Percentiles rank a stretch among this genome's conserved stretches.
Evolutionary conservation across 2,888 invertebrate genomes (phyloP).

Genomic region (Caenorhabditis drosophilae): DNA sequence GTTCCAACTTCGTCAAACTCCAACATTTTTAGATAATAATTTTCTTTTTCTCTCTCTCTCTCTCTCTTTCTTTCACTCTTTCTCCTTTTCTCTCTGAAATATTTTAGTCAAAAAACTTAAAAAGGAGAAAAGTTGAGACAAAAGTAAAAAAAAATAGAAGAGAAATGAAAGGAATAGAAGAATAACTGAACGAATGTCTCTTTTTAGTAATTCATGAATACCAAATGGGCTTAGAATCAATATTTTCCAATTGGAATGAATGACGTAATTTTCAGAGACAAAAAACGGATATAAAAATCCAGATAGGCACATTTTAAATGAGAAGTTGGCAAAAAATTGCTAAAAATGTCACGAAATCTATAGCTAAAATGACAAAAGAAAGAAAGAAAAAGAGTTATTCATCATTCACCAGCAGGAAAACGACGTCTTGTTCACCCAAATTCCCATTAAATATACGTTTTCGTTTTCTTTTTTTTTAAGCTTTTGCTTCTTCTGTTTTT

Average conservation of each 20-base stretch:
- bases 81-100: too few relatives aligned
- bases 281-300: neutral
- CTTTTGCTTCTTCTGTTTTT: too few relatives aligned
- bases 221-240: slow-evolving; percentile 7
- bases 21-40: slow-evolving; percentile 13
- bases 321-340: neutral
- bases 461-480: too few relatives aligned
- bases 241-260: too few relatives aligned
- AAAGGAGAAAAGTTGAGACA: slow-evolving; percentile 8
- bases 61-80: too few relatives aligned
- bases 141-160: slow-evolving; percentile 7
- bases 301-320: too few relatives aligned
- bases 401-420: slow-evolving; percentile 11
- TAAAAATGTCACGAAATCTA: neutral
- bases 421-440: too few relatives aligned
- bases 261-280: neutral
- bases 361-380: slow-evolving; percentile 9
- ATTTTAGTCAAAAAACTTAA: slow-evolving; percentile 1
- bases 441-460: too few relatives aligned
- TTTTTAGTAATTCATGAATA: slow-evolving; percentile 34
- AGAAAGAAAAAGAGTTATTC: slow-evolving; percentile 17
- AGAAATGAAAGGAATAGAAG: too few relatives aligned
- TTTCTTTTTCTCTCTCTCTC: too few relatives aligned
- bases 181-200: too few relatives aligned
- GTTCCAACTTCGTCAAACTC: slow-evolving; percentile 39